Evolutionary conservation across 2,888 invertebrate genomes (phyloP).

Genomic region (Lithophane socia): DNA sequence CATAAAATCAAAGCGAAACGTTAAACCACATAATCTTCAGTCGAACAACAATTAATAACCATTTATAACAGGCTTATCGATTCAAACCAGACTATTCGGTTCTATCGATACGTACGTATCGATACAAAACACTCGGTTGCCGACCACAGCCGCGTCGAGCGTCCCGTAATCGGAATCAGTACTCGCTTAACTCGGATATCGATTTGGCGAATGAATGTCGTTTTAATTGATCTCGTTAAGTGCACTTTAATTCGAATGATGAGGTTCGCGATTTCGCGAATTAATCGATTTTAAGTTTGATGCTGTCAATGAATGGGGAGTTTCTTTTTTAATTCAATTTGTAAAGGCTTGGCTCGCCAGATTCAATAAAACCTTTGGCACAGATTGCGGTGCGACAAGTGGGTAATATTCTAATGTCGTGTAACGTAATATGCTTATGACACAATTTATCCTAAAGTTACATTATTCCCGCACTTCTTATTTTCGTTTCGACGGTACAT

Average conservation of each 20-base stretch:
- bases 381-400: not conserved
- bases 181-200: constrained; percentile 71
- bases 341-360: not conserved
- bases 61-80: constrained; percentile 58
- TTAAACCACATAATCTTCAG: constrained; percentile 53
- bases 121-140: constrained; percentile 51
- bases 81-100: constrained; percentile 46
- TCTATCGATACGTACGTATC: constrained; percentile 38
- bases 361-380: not conserved
- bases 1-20: constrained; percentile 39
- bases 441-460: not conserved
- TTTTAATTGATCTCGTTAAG: constrained; percentile 76
- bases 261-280: constrained; percentile 65
- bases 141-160: constrained; percentile 50
- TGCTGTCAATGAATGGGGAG: constrained; percentile 12
- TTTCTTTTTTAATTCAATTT: constrained; percentile 12
- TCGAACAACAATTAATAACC: constrained; percentile 53
- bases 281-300: constrained; percentile 70
- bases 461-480: not conserved
- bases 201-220: constrained; percentile 75
- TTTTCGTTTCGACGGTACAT: too few species aligned
- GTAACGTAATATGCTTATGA: not conserved
- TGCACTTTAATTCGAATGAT: constrained; percentile 75
- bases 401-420: not conserved
- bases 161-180: constrained; percentile 66